Base-by-base conservation (phyloP, 2,888 invertebrate genomes). In the Tachystola acroxantha region DNA sequence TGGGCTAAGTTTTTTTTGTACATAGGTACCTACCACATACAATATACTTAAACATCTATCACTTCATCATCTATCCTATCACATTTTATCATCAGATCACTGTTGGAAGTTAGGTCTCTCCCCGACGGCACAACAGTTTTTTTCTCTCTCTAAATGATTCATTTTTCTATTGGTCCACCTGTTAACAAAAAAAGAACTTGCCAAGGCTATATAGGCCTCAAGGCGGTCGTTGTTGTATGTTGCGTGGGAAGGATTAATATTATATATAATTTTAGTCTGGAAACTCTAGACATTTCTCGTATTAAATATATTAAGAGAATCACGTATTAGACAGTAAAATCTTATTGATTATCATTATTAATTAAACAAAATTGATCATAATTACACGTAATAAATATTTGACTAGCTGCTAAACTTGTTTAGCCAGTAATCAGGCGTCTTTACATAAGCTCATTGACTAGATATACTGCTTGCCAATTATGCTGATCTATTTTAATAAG, bases 141-240 rank as follows among this genome's bases (percentile, higher is more conserved):
- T n/a, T 32, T n/a, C 26, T 16, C 22, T 12, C 7, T 28, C 9
- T 16, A 19, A 32, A 39, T 33, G 29, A 37, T 25, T 36, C 32
- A 39, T 36, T 25, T 34, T 20, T 26, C 57, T 14, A 38, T 40
- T 37, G 40, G 46, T 42, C 54, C 46, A 55, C 45, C 50, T 60
- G 57, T 43, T 31, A 38, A 40, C 38, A 36, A 43, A 43, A 56
- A 53, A 56, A 57, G 45, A 39, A 2, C 2, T 22, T 22, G 4
- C 45, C 61, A 66, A 69, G 63, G 63, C 58, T 56, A 35, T 22
- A 6, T 22, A 26, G 34, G 55, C 64, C 57, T 61, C 46, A 40
- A 37, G 36, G 27, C 55, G 55, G 57, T 54, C 56, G 53, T 61
- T 63, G 59, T 63, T 55, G 62, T 49, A 48, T 51, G 56, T 48